Evolutionary conservation across 2,888 invertebrate species (phyloP).

Genomic region (Micoletzkya japonica): DNA sequence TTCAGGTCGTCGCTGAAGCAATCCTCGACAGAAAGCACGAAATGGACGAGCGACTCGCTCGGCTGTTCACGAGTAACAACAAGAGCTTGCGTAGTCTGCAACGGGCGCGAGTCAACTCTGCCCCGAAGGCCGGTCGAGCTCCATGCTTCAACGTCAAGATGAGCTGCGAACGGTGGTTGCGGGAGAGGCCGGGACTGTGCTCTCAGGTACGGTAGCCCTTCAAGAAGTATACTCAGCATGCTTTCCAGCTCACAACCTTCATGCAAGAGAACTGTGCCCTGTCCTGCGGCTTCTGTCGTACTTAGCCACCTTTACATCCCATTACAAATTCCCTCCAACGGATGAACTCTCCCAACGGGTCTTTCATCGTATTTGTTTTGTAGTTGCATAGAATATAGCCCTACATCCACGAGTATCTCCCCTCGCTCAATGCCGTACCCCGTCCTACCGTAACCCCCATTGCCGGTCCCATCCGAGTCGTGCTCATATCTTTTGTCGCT

Average conservation of each 20-base stretch:
- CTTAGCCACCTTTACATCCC: not conserved
- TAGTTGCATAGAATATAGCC: too few relatives aligned
- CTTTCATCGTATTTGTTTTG: not conserved
- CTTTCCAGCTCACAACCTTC: slow-evolving; percentile 51
- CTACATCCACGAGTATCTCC: not conserved
- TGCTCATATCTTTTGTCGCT: slow-evolving; percentile 1
- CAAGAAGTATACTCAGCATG: not conserved
- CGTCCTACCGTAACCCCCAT: slow-evolving; percentile 1
- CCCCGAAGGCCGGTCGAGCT: not conserved
- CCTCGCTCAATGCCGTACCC: not conserved
- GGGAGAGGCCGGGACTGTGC: slow-evolving; percentile 20
- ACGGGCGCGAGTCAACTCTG: not conserved
- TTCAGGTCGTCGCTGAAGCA: slow-evolving; percentile 30
- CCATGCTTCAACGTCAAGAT: slow-evolving; percentile 17
- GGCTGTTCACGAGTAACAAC: not conserved
- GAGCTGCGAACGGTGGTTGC: slow-evolving; percentile 24
- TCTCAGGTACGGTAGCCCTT: slow-evolving; percentile 3
- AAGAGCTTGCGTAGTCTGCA: not conserved
- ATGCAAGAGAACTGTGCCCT: slow-evolving; percentile 60
- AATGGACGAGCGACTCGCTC: not conserved
- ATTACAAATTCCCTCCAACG: slow-evolving; percentile 1
- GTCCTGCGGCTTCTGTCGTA: slow-evolving; percentile 49
- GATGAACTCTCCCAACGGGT: not conserved
- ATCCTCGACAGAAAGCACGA: slow-evolving; percentile 21
- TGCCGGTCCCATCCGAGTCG: not conserved